These are phyloP conservation scores for Notospermus geniculatus DNA, from an alignment of 1,140 invertebrate species.

Conservation along the genomic window DNA sequence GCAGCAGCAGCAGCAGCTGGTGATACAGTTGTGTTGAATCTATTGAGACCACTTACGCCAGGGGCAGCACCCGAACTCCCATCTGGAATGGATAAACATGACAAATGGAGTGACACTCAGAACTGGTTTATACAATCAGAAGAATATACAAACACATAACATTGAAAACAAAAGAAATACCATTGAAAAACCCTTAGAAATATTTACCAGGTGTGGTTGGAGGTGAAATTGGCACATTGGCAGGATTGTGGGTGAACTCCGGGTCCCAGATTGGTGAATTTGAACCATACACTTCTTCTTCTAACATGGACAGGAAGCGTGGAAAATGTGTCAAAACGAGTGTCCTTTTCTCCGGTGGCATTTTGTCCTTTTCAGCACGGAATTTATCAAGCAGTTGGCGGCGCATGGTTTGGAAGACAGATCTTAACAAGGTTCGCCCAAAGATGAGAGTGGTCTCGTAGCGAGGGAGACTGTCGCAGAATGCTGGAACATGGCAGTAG, in stretches of 20 bases:
- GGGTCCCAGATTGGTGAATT: conserved; percentile 92
- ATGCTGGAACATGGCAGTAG: conserved; percentile 90
- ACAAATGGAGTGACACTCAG: too few species aligned
- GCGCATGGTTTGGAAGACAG: conserved; percentile 86
- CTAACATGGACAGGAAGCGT: conserved; percentile 80
- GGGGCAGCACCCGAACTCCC: conserved; percentile 18
- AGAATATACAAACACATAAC: too few species aligned
- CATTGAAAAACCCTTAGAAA: conserved; percentile 11
- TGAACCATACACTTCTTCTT: conserved; percentile 80
- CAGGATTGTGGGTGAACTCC: conserved; percentile 75
- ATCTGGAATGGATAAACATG: too few species aligned
- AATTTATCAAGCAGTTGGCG: conserved; percentile 88
- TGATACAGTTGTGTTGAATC: conserved; percentile 33
- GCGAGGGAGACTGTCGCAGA: conserved; percentile 88
- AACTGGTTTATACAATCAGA: too few species aligned
- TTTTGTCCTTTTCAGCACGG: conserved; percentile 79
- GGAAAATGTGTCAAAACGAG: conserved; percentile 67
- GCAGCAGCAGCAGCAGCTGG: conserved; percentile 17
- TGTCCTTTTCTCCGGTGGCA: conserved; percentile 80
- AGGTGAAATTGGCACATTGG: conserved; percentile 61
- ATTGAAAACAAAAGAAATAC: too few species aligned
- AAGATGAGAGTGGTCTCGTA: conserved; percentile 88
- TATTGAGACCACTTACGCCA: conserved; percentile 40
- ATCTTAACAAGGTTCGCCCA: conserved; percentile 78
- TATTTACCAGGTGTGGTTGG: conserved; percentile 27